Base-by-base conservation (phyloP, 1,140 invertebrate species). In the Procambarus clarkii region DNA sequence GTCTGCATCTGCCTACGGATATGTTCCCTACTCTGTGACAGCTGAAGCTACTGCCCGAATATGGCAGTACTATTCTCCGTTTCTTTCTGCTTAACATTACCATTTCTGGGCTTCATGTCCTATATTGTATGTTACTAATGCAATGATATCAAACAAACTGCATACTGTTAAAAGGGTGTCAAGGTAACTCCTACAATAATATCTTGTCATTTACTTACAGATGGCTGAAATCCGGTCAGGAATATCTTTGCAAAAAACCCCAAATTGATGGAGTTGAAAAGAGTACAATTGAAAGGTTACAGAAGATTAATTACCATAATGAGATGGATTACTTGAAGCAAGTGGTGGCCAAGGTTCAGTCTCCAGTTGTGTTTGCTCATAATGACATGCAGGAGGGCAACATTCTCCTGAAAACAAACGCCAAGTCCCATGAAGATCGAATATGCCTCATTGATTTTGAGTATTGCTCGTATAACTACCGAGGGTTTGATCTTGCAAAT, bases 381-480 rank as follows among this genome's bases (percentile, higher is more conserved):
- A 99, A 99, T 94, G 99, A 99, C 94, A 95, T 99, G 94, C 98
- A 99, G 95, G 98, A 99, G 96, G 99, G 98, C 94, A 96, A 96
- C 93, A 95, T 95, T 89, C 93, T 96, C 4, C 91, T 95, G 58
- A 93, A 92, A n/a, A 90, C 83, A 18, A 69, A 78, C 48, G 44
- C 76, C 77, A 89, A 84, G 76, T 94, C 93, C 91, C 74, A 71
- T 11, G 64, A 77, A n/a, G 91, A 91, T 44, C 96, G 93, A 92
- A 94, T 93, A 93, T 94, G 94, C 60, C 95, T 98, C 46, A 98
- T 98, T 94, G 98, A 99, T 94, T 99, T 98, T 94, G 98, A 99
- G 94, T 99, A 98, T 94, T 98, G 98, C 94, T 97, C 97, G 0
- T 98, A 98, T 94, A 98, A 98, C 94, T 98, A 98, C 94, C 95